Evolutionary conservation across 2,113 vertebrate genomes (phyloP), one percentile per base, ranked within the genome.

Genomic region (Taurulus bubalis): DNA sequence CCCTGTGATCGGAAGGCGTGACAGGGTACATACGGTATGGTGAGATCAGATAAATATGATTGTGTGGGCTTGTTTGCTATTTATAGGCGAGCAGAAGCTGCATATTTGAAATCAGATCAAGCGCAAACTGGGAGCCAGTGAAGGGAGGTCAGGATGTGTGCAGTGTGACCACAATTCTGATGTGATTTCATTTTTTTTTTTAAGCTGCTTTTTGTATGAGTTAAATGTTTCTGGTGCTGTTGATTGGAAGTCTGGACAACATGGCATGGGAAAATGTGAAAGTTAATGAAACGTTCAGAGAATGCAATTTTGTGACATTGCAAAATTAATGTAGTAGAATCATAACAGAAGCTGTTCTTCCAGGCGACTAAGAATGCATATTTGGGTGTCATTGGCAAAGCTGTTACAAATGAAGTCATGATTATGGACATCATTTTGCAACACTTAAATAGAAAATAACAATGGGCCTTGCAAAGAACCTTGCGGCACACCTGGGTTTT

Each of bases 41-140:
- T 79, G 85, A 73, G 66, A 84, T 78, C 71, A 80, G 81, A 89
- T 84, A 84, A 73, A 83, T 77, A 81, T 87, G 80, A 88, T 71
- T 83, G 80, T 86, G 49, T 51, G 40, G 67, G 67, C 71, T 59
- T 80, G 70, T 72, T 83, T 87, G n/a, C 75, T 65, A 79, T 82
- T 84, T 75, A 75, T 82, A 71, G 30, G 30, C 49, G 59, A 10
- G 30, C 63, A 59, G 80, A 72, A 53, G 78, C 69, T 45, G 6
- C 73, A 18, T 58, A 55, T 65, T 73, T 75, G 56, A 84, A 67
- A 77, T 83, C 51, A 77, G 75, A 83, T 80, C n/a, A 63, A 40
- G 66, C 20, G 65, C 12, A 6, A 83, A 65, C 20, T 24, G 22
- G 74, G 47, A 78, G 56, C 56, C 45, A 56, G 56, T 66, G 45